Evolutionary conservation across 2,888 invertebrate species (phyloP).

Genomic region (Galerucella nymphaeae): DNA sequence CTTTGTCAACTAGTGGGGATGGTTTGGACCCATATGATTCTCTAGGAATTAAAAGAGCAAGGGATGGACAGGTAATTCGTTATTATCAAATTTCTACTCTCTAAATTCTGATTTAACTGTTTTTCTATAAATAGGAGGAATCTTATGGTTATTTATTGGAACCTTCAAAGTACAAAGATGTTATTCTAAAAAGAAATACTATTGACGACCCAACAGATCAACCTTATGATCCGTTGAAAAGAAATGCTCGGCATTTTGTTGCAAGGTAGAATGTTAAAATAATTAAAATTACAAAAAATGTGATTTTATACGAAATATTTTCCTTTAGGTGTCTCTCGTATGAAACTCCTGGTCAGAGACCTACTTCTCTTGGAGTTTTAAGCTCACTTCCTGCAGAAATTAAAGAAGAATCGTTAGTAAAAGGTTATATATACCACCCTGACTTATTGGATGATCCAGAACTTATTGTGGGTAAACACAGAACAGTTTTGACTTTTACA

Average conservation of each 20-base stretch:
- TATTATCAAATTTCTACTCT: slow-evolving; percentile 6
- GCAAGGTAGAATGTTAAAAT: neutral
- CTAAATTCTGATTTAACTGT: neutral
- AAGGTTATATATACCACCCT: slow-evolving; percentile 74
- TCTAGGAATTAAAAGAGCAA: slow-evolving; percentile 82
- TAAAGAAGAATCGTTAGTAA: slow-evolving; percentile 62
- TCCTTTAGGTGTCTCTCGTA: slow-evolving; percentile 78
- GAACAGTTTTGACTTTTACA: slow-evolving; percentile 87
- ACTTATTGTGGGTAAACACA: slow-evolving; percentile 87
- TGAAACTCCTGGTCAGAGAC: slow-evolving; percentile 71
- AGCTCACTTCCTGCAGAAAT: slow-evolving; percentile 65
- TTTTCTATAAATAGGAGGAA: slow-evolving; percentile 68
- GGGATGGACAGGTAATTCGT: slow-evolving; percentile 75
- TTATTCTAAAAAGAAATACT: slow-evolving; percentile 64
- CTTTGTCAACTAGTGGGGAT: slow-evolving; percentile 86
- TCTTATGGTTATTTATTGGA: slow-evolving; percentile 88
- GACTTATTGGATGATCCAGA: slow-evolving; percentile 94
- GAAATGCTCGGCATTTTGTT: slow-evolving; percentile 51
- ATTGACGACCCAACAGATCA: slow-evolving; percentile 60
- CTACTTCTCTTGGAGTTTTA: slow-evolving; percentile 63
- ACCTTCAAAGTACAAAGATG: slow-evolving; percentile 71
- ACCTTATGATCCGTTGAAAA: slow-evolving; percentile 47
- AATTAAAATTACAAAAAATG: too few relatives aligned
- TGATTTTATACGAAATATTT: neutral
- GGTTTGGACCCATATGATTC: slow-evolving; percentile 87